Evolutionary conservation across 2,113 vertebrate species (phyloP).

Genomic region (Dromas ardeola): DNA sequence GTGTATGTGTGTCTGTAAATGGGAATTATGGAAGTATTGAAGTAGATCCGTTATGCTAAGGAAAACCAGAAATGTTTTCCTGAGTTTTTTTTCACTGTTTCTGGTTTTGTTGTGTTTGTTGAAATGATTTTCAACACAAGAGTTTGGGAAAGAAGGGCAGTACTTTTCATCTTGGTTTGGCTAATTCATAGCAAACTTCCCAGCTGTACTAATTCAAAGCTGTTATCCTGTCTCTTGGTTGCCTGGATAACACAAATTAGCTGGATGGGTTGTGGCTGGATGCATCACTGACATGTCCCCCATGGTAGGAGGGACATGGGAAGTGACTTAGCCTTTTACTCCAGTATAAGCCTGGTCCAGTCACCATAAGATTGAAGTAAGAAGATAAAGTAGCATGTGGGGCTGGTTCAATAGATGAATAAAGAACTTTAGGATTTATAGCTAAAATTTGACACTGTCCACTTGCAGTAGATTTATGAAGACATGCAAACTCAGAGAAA

Average conservation of each 20-base stretch:
- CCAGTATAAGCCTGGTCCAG: background rate
- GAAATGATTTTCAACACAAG: background rate
- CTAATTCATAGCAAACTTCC: background rate
- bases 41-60: background rate
- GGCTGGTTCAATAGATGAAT: background rate
- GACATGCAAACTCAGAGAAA: background rate
- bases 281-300: background rate
- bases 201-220: background rate
- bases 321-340: background rate
- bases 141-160: background rate
- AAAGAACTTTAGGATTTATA: background rate
- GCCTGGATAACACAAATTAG: background rate
- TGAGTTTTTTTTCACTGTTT: rapidly evolving
- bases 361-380: background rate
- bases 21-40: background rate
- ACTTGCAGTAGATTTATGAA: background rate
- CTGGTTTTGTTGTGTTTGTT: background rate
- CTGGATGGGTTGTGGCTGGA: background rate
- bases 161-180: background rate
- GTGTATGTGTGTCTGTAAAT: background rate
- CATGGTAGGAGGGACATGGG: background rate
- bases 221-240: background rate
- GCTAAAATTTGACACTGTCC: background rate
- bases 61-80: background rate
- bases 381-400: background rate